Evolutionary conservation across 1,140 invertebrate genomes (phyloP).

Genomic region (Bombus affinis): DNA sequence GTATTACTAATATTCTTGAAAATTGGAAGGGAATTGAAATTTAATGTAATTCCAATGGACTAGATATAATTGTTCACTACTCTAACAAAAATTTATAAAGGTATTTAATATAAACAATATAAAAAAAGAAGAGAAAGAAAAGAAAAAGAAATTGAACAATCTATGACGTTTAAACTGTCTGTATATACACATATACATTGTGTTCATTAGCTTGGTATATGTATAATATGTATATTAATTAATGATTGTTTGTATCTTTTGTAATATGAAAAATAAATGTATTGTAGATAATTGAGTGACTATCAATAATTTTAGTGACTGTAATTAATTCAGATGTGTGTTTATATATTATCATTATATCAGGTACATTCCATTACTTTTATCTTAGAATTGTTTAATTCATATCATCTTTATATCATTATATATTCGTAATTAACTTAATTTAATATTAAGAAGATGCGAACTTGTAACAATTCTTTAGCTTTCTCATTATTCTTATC

Average conservation of each 20-base stretch:
- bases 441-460: neutral
- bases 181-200: neutral
- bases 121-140: neutral
- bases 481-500: conserved; percentile 43
- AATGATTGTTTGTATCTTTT: neutral
- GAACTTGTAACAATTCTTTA: conserved; percentile 50
- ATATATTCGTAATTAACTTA: neutral
- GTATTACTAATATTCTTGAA: neutral
- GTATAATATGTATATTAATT: neutral
- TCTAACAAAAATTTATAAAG: neutral
- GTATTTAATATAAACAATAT: neutral
- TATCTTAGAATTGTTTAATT: neutral
- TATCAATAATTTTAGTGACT: neutral
- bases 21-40: neutral
- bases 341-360: neutral
- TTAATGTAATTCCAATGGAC: neutral
- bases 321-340: neutral
- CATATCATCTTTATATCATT: too few species aligned
- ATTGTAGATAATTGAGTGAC: neutral
- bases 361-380: conserved; percentile 5
- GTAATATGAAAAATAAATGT: neutral
- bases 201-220: neutral
- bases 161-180: neutral
- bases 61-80: neutral
- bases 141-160: neutral